phyloP scores from a whole-genome alignment of 2,888 invertebrate genomes.

The Tetrapedia diversipes region DNA sequence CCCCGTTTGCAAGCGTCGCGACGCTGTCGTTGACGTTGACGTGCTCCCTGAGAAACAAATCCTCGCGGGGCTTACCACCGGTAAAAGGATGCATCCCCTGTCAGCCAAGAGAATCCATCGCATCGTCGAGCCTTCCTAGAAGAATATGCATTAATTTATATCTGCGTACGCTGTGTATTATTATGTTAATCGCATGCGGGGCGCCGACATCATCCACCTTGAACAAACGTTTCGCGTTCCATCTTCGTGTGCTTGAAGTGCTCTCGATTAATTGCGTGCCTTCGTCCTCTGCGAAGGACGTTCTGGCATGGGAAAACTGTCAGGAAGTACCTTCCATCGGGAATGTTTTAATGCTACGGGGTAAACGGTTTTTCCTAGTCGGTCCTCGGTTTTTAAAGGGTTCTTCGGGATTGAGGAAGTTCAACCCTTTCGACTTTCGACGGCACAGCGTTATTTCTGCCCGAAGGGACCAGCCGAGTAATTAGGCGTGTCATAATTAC shows the following conservation, averaged over 20 bases:
- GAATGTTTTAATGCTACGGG: neutral
- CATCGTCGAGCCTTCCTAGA: slow-evolving; percentile 77
- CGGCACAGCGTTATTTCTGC: slow-evolving; percentile 17
- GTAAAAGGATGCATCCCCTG: slow-evolving; percentile 71
- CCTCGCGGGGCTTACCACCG: slow-evolving; percentile 48
- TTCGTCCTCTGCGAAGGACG: slow-evolving; percentile 60
- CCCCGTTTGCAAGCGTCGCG: neutral
- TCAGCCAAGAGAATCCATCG: slow-evolving; percentile 63
- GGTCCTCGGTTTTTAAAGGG: neutral
- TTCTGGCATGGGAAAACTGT: slow-evolving; percentile 77
- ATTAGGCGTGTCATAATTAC: slow-evolving; percentile 32
- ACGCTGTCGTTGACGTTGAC: slow-evolving; percentile 7
- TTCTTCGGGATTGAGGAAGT: neutral
- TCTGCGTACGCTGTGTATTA: slow-evolving; percentile 80
- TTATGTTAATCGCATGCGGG: slow-evolving; percentile 79
- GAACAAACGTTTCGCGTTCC: slow-evolving; percentile 70
- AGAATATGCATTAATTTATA: slow-evolving; percentile 83
- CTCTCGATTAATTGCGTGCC: slow-evolving; percentile 75
- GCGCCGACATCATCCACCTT: slow-evolving; percentile 58
- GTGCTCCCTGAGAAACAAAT: slow-evolving; percentile 29
- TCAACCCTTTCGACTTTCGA: slow-evolving; percentile 28
- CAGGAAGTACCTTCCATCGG: slow-evolving; percentile 43
- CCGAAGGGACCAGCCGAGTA: slow-evolving; percentile 8
- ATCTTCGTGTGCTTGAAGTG: slow-evolving; percentile 52
- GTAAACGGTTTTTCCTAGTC: slow-evolving; percentile 10